These are phyloP conservation scores for Sebastes fasciatus DNA, from an alignment of 2,113 vertebrate genomes.

Conservation along the genomic window DNA sequence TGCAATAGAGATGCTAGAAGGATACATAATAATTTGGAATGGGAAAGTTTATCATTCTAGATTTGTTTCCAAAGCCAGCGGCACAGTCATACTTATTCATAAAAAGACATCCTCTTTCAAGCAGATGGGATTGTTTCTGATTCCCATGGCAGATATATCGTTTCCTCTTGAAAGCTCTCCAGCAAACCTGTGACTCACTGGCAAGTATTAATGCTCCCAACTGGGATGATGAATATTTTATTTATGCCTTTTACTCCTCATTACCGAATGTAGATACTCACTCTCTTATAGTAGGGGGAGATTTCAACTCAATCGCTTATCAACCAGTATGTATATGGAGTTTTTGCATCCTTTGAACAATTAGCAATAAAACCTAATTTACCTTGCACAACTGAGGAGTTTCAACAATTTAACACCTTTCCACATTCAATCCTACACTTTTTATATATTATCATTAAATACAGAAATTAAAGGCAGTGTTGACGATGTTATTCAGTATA, in stretches of 20 bases:
- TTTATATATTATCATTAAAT: too few species aligned
- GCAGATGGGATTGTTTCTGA: not conserved
- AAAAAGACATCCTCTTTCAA: conserved; percentile 5
- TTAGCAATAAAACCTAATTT: too few species aligned
- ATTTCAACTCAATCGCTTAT: not conserved
- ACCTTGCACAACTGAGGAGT: too few species aligned
- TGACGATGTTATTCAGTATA: too few species aligned
- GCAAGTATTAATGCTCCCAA: not conserved
- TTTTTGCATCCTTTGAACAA: too few species aligned
- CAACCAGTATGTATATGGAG: not conserved
- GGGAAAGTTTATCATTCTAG: not conserved
- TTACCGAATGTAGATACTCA: not conserved
- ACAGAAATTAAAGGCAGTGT: too few species aligned
- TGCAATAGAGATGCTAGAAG: not conserved
- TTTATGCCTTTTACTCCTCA: not conserved
- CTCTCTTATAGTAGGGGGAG: not conserved
- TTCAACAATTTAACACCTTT: too few species aligned
- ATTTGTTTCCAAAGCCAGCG: not conserved
- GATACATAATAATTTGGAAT: not conserved
- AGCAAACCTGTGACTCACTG: not conserved
- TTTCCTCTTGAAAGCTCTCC: not conserved
- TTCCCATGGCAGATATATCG: too few species aligned
- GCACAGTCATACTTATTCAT: conserved; percentile 7
- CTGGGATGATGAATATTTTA: not conserved
- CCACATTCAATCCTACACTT: too few species aligned